Base-by-base conservation (phyloP, 1,140 invertebrate species). In the Caenorhabditis briggsae region DNA sequence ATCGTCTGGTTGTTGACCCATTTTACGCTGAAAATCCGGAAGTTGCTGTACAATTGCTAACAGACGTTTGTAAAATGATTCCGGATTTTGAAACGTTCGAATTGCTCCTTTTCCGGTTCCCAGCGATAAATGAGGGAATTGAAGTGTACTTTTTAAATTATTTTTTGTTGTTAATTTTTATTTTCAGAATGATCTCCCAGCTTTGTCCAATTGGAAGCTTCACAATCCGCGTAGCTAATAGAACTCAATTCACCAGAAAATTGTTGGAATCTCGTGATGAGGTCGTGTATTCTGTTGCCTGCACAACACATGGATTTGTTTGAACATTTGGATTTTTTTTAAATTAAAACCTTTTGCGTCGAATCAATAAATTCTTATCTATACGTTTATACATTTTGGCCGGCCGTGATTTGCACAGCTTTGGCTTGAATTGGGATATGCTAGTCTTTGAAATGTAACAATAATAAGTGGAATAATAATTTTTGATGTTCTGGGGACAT, bases 191-290 rank as follows among this genome's bases (percentile, higher is more conserved):
- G 14, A 8, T 16, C n/a, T 20, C n/a, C 23, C 8, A 18, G 14
- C 33, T 25, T 7, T 33, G 23, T 1, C 59, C 59, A 33, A 12
- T 5, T 33, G 33, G 33, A 33, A 33, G 33, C 33, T 33, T 2
- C 33, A 33, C 33, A 3, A 33, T 33, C 33, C 33, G 33, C 33
- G 33, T 33, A 33, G 33, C 33, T 33, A n/a, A 43, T 14, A 23
- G 64, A n/a, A 46, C 16, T 12, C 64, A 70, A 20, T 70, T 70
- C 64, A 70, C 64, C 41, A 70, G 46, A 16, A 11, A 70, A 14
- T 8, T 46, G 0, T 43, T 70, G 5, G 16, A 23, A 23, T 43
- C 64, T 5, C 14, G 64, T 14, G 64, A 70, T 70, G 41, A 43
- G 16, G 64, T 46, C 3, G 64, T 70, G 33, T 70, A 70, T 46